Percentiles rank a stretch among this genome's conserved stretches.
These are phyloP conservation scores for Eleginops maclovinus DNA, from an alignment of 2,113 vertebrate genomes.

Conservation along the genomic window DNA sequence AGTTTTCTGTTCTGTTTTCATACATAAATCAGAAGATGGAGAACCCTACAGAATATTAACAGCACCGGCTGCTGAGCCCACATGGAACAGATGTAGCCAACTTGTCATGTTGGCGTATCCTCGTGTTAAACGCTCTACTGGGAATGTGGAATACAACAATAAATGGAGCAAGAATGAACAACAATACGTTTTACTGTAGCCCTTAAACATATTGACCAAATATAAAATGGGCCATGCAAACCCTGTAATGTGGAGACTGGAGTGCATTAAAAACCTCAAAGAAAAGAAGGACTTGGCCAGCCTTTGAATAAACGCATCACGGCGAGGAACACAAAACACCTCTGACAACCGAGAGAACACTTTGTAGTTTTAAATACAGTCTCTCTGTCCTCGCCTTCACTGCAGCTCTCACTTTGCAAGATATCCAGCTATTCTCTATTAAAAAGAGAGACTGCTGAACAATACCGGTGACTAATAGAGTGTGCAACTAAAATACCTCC, in stretches of 20 bases:
- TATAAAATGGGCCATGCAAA: background rate
- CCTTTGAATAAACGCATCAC: background rate
- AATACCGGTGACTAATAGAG: background rate
- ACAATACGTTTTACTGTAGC: background rate
- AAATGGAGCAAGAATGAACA: background rate
- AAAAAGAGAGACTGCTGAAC: no score
- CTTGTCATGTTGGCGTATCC: conserved; percentile 5
- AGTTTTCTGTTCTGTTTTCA: background rate
- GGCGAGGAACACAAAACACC: background rate
- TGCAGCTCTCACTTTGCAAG: background rate
- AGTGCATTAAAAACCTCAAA: background rate
- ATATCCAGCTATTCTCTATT: background rate
- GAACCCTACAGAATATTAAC: background rate
- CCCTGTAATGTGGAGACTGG: background rate
- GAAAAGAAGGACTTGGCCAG: background rate
- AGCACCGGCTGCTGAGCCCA: conserved; percentile 9
- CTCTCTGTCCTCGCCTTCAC: background rate
- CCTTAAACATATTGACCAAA: background rate
- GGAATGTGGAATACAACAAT: background rate
- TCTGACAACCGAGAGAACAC: background rate
- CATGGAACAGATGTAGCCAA: conserved; percentile 10
- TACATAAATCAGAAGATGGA: background rate
- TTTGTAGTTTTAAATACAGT: background rate
- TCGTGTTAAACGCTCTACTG: conserved; percentile 3
- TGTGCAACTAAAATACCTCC: background rate